phyloP scores from a whole-genome alignment of 2,797 vertebrate genomes.

The Amphiprion clarkii region DNA sequence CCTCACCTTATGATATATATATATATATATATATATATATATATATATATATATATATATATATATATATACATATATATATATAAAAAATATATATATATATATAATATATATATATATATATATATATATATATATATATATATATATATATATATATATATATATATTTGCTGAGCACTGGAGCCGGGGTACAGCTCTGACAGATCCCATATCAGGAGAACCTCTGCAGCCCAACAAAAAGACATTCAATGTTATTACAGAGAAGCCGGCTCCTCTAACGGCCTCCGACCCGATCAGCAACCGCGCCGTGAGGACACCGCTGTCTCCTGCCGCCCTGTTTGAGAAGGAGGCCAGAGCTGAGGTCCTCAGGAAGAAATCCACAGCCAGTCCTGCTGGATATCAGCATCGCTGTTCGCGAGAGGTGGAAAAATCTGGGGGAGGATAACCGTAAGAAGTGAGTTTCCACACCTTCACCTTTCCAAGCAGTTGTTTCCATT shows the following conservation, averaged over 20 bases:
- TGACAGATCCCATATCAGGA: conserved; percentile 79
- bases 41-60: no score
- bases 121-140: no score
- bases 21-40: no score
- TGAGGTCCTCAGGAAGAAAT: conserved; percentile 87
- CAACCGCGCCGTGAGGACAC: conserved; percentile 86
- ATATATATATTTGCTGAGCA: conserved; percentile 85
- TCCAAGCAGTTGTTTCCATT: conserved; percentile 83
- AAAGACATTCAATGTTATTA: conserved; percentile 85
- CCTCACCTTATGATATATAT: no score
- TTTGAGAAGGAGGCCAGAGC: conserved; percentile 89
- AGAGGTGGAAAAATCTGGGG: conserved; percentile 91
- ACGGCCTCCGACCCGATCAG: conserved; percentile 94
- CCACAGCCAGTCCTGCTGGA: conserved; percentile 87
- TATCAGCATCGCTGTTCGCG: conserved; percentile 83
- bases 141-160: no score
- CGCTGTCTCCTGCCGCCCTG: conserved; percentile 88
- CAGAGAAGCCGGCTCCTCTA: conserved; percentile 87
- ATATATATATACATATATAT: no score
- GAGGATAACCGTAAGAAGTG: conserved; percentile 92
- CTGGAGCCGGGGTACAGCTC: conserved; percentile 91
- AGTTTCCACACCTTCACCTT: conserved; percentile 88
- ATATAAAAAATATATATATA: no score
- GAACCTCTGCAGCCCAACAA: conserved; percentile 86
- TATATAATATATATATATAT: no score